Evolutionary conservation across 2,888 invertebrate genomes (phyloP), one percentile per base, ranked within the genome.

Genomic region (Lathronympha strigana): DNA sequence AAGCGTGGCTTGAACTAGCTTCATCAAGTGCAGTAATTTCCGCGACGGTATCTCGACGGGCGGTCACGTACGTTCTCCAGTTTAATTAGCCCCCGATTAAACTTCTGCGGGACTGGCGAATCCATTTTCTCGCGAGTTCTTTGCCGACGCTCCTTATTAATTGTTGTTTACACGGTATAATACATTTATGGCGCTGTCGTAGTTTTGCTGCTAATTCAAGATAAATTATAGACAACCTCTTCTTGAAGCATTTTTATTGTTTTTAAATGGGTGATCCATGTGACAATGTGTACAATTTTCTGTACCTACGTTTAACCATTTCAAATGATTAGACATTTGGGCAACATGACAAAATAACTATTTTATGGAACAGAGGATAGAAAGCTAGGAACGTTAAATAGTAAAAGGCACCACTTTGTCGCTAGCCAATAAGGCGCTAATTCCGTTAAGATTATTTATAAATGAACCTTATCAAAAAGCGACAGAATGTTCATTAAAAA

Each of bases 61-160:
- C 61, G 79, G 83, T 83, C 84, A 87, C 86, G 84, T 85, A 74
- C 71, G 31, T 73, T 76, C 79, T 81, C 70, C 69, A 80, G 77
- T 87, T 87, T 86, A 86, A 87, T 87, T 86, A 84, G 87, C 76
- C 78, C 77, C 78, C 81, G 80, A 83, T 84, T 84, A 83, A 86
- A 84, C 77, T 83, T 81, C 72, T 79, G 69, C 71, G 67, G 77
- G 78, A 78, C 77, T 53, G 58, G 67, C 64, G 69, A 76, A 78
- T 78, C 75, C 73, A 68, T 73, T 74, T 72, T 73, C 75, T 73
- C 70, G 69, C 51, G 45, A 60, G 68, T 68, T 72, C 58, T 75
- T 80, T 76, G 78, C 78, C 72, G 78, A 74, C 69, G 77, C 73
- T 72, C 67, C 76, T 68, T 73, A 70, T 75, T 73, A 72, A 74